Base-by-base conservation (phyloP, 2,113 vertebrate species). In the Psittacara wagleri region DNA sequence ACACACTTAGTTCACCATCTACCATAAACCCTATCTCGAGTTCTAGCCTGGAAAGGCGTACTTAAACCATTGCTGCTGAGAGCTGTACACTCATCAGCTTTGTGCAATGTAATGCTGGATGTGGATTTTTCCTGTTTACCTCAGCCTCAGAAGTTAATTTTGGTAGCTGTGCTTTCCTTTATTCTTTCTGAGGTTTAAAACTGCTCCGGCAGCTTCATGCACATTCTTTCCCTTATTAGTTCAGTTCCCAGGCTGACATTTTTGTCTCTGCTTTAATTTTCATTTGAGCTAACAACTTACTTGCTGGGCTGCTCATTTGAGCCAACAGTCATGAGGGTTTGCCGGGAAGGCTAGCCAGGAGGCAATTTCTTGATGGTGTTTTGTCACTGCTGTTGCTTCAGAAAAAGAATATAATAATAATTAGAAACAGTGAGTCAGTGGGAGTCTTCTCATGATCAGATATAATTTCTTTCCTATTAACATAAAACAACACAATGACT, bases 291-390 rank as follows among this genome's bases (percentile, higher is more conserved):
- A 95, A 57, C 33, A 81, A 95, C 88, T 95, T 96, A 90, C 66
- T 91, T 90, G 77, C 74, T 81, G 67, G 92, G 85, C 78, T 95
- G 90, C 68, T 97, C 96, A 55, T 91, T 93, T 95, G 86, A 94
- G 81, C 92, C 88, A 55, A 84, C 84, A 97, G 90, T 90, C 81
- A 67, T 78, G 74, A 94, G 81, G 25, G 33, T 88, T 91, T 89
- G 91, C 70, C 0, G 13, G 80, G 75, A 94, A 89, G 13, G 1
- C 57, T 94, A 89, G 93, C 82, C 73, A 96, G 74, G 76, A 94
- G 82, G 73, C 63, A 90, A 75, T 83, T 89, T 46, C 79, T 91
- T 91, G 78, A 51, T 81, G 69, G 59, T 84, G 48, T 81, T 92
- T 95, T 90, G 74, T 44, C n/a, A 9, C 48, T 81, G 57, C 52